Evolutionary conservation across 1,140 invertebrate species (phyloP), one percentile per base, ranked within the genome.

Genomic region (Tetramorium simillimum): DNA sequence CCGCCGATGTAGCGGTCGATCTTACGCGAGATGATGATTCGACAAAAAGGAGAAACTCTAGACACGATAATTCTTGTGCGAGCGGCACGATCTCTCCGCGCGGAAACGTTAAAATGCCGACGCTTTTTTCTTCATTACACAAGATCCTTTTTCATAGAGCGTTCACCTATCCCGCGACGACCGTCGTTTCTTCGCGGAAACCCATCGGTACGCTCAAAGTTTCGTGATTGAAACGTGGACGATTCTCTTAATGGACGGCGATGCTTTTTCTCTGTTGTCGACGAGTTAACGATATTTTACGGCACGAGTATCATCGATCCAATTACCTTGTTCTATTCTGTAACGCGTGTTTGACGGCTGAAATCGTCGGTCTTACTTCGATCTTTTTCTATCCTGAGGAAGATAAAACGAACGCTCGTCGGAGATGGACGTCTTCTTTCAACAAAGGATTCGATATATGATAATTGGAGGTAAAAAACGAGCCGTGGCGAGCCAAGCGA

Each of bases 11-110:
- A 43, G 58, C 60, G 62, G 86, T 88, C 81, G 87, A 58, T 69
- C 70, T 46, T 43, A 58, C 33, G 40, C 46, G 86, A 75, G 87
- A 87, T 84, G 90, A 87, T 85, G 81, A 89, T 89, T 86, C 84
- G 65, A 88, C 73, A 63, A 87, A 76, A 87, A 76, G 70, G 5
- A 40, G 85, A 76, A 88, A 89, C 65, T 65, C 73, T 87, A 88
- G 77, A 88, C 73, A 33, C 49, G 73, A 88, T 60, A 73, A 73
- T 21, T 43, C 73, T 40, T 87, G 18, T 28, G 33, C 37, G 73
- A 81, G 37, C 60, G 49, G 53, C 46, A 12, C 62, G 62, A n/a
- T 65, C 67, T 56, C 67, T 58, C 43, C 46, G 53, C 56, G 7
- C 63, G 46, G 72, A 73, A 89, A 73, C 24, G 18, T 24, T 63